These are phyloP conservation scores for Eupsilia transversa DNA, from an alignment of 2,888 invertebrate species.

Conservation along the genomic window DNA sequence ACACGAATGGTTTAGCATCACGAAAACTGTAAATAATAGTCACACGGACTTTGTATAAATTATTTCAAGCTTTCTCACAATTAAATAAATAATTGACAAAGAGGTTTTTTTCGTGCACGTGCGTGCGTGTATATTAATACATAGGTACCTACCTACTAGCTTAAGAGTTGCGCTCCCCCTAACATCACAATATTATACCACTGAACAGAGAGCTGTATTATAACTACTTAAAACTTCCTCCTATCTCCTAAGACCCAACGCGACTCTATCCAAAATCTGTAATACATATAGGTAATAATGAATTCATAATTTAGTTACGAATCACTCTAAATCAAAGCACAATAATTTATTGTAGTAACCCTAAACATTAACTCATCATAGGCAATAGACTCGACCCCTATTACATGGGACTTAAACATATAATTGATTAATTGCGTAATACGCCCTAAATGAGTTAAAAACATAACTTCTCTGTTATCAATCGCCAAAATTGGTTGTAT, in stretches of 20 bases:
- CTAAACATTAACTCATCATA: not conserved
- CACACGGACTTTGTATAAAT: too few species aligned
- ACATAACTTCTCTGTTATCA: slow-evolving; percentile 38
- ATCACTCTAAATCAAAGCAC: slow-evolving; percentile 1
- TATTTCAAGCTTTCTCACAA: too few species aligned
- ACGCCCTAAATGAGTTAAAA: not conserved
- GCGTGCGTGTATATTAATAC: too few species aligned
- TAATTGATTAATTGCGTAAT: not conserved
- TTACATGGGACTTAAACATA: too few species aligned
- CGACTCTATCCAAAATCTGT: not conserved
- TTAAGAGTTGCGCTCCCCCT: not conserved
- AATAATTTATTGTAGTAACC: not conserved
- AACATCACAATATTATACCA: not conserved
- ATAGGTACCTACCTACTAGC: not conserved
- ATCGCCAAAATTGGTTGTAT: slow-evolving; percentile 45
- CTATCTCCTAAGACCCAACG: not conserved
- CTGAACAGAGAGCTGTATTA: not conserved
- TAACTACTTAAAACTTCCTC: too few species aligned
- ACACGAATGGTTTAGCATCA: too few species aligned
- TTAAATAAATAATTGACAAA: too few species aligned
- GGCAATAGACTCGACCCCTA: too few species aligned
- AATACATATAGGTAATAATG: too few species aligned
- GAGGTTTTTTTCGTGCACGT: too few species aligned
- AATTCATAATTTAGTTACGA: not conserved
- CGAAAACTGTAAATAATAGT: too few species aligned